These are phyloP conservation scores for Pseudocheirus occidentalis DNA, from an alignment of 2,797 vertebrate species.

Conservation along the genomic window DNA sequence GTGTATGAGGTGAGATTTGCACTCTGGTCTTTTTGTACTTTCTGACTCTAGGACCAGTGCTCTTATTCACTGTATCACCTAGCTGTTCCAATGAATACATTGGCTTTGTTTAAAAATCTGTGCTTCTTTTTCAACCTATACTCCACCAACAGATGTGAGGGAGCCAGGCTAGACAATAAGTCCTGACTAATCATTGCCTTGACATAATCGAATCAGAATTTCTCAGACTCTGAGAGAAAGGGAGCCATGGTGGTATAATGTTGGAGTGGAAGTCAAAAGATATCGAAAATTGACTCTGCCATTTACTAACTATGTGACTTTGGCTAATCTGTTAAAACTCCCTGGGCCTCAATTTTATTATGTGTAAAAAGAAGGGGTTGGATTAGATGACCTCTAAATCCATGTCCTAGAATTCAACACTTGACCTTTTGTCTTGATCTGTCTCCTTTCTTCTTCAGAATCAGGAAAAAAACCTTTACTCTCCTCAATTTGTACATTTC, in stretches of 20 bases:
- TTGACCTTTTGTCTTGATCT: not conserved
- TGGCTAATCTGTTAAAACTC: not conserved
- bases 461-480: not conserved
- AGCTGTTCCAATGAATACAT: not conserved
- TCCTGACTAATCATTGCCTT: not conserved
- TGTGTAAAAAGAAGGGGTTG: not conserved
- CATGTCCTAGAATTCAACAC: not conserved
- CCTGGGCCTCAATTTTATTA: not conserved
- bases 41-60: not conserved
- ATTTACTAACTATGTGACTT: not conserved
- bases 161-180: not conserved
- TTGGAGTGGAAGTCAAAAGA: not conserved
- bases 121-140: not conserved
- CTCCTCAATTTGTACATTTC: not conserved
- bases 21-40: not conserved
- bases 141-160: not conserved
- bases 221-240: not conserved
- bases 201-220: not conserved
- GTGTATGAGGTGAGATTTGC: not conserved
- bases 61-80: not conserved
- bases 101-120: not conserved
- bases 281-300: not conserved
- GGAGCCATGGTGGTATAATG: not conserved
- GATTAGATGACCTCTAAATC: not conserved
- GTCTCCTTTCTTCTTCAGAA: not conserved